Conservation (phyloP, 2,797 vertebrate genomes). For the Aphelocoma californica region DNA sequence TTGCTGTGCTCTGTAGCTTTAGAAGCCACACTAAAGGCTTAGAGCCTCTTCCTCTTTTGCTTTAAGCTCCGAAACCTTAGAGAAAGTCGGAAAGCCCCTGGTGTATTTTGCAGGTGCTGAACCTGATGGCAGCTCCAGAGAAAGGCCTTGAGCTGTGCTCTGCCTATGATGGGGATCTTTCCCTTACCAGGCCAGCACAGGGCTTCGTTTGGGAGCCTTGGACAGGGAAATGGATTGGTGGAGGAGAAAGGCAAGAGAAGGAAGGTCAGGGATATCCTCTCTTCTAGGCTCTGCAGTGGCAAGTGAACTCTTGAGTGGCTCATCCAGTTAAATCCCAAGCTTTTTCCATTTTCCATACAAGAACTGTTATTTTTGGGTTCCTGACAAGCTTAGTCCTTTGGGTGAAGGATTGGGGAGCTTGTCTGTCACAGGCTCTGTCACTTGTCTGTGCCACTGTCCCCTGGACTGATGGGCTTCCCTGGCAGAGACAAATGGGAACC, state of each 20-base stretch:
- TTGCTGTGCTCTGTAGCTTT: background rate
- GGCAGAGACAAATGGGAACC: background rate
- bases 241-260: background rate
- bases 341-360: background rate
- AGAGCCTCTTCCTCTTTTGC: background rate
- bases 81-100: background rate
- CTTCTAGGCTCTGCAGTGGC: background rate
- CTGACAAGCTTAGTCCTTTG: background rate
- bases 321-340: background rate
- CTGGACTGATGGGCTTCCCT: background rate
- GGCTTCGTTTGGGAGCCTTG: background rate
- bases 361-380: background rate
- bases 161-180: background rate
- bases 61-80: background rate
- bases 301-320: background rate
- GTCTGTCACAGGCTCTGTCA: background rate
- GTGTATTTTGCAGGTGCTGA: background rate
- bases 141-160: background rate
- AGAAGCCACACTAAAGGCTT: background rate
- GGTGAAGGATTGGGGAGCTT: no score
- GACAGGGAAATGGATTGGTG: background rate
- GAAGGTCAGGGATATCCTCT: background rate
- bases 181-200: background rate
- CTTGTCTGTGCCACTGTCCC: background rate
- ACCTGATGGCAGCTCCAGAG: background rate